These are phyloP conservation scores for Elysia chlorotica DNA, from an alignment of 1,140 invertebrate genomes.

Conservation along the genomic window DNA sequence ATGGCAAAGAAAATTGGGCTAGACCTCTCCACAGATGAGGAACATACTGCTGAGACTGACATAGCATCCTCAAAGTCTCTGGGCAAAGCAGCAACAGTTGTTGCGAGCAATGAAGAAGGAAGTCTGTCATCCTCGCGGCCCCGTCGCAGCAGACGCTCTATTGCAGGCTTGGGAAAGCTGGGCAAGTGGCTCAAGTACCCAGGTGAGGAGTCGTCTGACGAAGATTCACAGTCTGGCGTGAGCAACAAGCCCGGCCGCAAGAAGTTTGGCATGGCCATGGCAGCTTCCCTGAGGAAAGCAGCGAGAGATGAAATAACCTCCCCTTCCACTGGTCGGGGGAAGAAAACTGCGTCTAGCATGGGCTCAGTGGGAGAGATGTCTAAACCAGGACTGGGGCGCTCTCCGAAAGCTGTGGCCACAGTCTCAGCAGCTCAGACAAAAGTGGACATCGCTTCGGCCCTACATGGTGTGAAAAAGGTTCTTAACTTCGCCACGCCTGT, in stretches of 20 bases:
- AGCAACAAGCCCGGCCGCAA: not conserved
- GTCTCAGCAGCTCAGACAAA: too few relatives aligned
- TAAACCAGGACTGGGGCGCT: too few relatives aligned
- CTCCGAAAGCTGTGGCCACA: too few relatives aligned
- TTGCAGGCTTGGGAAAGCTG: constrained; percentile 11
- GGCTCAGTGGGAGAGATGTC: too few relatives aligned
- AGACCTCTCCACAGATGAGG: not conserved
- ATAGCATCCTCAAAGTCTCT: not conserved
- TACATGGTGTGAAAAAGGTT: too few relatives aligned
- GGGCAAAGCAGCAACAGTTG: not conserved
- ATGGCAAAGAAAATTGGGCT: not conserved
- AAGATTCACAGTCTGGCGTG: not conserved
- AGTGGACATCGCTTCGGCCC: too few relatives aligned
- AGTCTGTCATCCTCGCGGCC: not conserved
- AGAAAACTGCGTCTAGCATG: too few relatives aligned
- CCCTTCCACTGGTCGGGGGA: too few relatives aligned
- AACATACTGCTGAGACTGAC: not conserved
- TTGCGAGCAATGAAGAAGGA: not conserved
- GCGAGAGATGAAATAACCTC: constrained; percentile 10
- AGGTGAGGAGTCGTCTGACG: constrained; percentile 13
- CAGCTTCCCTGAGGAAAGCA: constrained; percentile 18
- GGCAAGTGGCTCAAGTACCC: constrained; percentile 23
- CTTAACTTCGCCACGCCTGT: too few relatives aligned
- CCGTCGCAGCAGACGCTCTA: not conserved
- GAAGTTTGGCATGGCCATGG: constrained; percentile 18